Conservation (phyloP, 1,140 invertebrate genomes). For the Neomicropteryx cornuta region DNA sequence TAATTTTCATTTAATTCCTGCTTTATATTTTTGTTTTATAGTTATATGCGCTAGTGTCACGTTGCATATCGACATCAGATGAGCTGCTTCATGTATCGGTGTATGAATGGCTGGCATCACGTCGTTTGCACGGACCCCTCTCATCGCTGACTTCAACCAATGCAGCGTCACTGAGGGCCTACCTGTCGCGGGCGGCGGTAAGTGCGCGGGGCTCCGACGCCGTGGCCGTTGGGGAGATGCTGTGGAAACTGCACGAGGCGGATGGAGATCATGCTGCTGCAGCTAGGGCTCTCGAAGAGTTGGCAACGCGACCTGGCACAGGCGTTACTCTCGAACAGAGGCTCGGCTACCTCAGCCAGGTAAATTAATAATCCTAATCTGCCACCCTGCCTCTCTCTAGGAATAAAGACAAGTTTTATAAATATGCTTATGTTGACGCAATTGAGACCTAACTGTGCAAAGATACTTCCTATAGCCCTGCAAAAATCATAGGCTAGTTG, state of each 20-base stretch:
- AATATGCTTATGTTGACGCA: too few relatives aligned
- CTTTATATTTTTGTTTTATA: too few relatives aligned
- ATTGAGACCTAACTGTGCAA: too few relatives aligned
- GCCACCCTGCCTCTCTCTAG: too few relatives aligned
- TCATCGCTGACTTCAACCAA: constrained; percentile 48
- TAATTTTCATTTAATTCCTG: too few relatives aligned
- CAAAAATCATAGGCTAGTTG: too few relatives aligned
- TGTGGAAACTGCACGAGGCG: constrained; percentile 95
- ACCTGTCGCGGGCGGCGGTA: constrained; percentile 48
- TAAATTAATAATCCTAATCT: too few relatives aligned
- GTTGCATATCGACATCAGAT: constrained; percentile 58
- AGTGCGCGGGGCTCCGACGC: constrained; percentile 34
- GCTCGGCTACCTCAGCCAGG: too few relatives aligned
- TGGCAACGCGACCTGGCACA: constrained; percentile 75
- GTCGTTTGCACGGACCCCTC: constrained; percentile 57
- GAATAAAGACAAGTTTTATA: too few relatives aligned
- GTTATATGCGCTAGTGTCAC: too few relatives aligned
- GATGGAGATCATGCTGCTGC: constrained; percentile 85
- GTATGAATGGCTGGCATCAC: constrained; percentile 83
- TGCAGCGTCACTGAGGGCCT: constrained; percentile 73
- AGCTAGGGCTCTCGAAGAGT: constrained; percentile 79
- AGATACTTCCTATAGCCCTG: too few relatives aligned
- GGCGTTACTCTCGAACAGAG: too few relatives aligned
- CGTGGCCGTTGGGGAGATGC: constrained; percentile 65
- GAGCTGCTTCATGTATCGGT: constrained; percentile 82